Evolutionary conservation across 2,797 vertebrate species (phyloP), one percentile per base, ranked within the genome.

Genomic region (Heteromormyrus szaboi): DNA sequence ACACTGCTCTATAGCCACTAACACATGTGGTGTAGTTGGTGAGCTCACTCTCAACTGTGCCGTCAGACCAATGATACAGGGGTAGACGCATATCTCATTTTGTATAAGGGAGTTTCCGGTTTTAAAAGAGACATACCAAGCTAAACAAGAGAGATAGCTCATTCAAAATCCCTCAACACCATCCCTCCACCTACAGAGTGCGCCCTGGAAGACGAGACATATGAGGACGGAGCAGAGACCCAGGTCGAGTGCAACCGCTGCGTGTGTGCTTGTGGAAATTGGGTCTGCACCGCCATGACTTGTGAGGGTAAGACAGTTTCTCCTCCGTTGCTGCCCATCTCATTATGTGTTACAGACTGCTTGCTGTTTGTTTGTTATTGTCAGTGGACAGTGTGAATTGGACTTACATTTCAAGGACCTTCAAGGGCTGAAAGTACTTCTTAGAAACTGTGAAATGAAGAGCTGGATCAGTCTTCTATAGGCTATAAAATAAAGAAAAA

Each of bases 231-330:
- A 89, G 97, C 98, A 0, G 98, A 99, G 95, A 99, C 98, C 0
- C 97, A 99, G 92, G 98, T 99, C 88, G 98, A 99, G 91, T 99
- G 99, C 91, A 99, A 99, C 94, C 97, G 97, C 91, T 99, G 99
- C 0, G 98, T 99, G 88, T 99, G 99, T 72, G 98, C 99, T 88
- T 99, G 98, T 3, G 99, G 99, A 9, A 99, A 99, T 96, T 99
- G 99, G 99, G 98, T 99, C 91, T 99, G 99, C 96, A 99, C 99
- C 0, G 98, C 98, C 14, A 98, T 99, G 98, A 98, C 96, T 0
- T 99, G 98, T 91, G 96, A 97, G 0, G 98, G 98, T 99, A 93
- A 94, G 89, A 56, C 0, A 85, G 46, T 4, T 50, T 25, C 25
- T 46, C 86, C 22, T 22, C n/a, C 46, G 4, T 6, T 25, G 7